phyloP scores from a whole-genome alignment of 2,113 vertebrate genomes.

The Vidua chalybeata region DNA sequence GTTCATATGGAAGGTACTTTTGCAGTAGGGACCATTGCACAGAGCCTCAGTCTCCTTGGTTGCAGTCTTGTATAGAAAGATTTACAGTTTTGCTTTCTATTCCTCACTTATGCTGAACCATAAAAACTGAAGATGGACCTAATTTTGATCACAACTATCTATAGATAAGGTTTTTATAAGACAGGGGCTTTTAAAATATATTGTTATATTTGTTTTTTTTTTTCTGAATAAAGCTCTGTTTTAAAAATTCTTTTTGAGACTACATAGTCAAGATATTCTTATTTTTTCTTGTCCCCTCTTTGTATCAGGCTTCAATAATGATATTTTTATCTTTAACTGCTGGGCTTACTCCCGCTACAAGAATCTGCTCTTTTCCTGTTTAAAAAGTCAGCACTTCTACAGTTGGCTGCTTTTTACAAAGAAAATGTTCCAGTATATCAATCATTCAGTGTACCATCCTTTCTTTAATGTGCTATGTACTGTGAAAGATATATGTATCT shows the following conservation, averaged over 20 bases:
- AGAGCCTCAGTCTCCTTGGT: background rate
- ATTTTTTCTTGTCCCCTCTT: background rate
- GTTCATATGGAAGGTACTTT: background rate
- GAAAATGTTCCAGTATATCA: conserved; percentile 41
- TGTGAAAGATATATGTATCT: conserved; percentile 33
- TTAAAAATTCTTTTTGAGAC: background rate
- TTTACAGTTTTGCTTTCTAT: background rate
- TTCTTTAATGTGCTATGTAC: conserved; percentile 19
- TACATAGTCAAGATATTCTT: background rate
- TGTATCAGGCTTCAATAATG: background rate
- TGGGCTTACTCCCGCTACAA: background rate
- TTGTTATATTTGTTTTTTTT: background rate
- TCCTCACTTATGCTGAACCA: background rate
- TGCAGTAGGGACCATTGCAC: background rate
- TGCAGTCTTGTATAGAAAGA: background rate
- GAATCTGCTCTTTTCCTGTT: conserved; percentile 25
- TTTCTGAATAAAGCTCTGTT: background rate
- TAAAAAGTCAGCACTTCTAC: conserved; percentile 44
- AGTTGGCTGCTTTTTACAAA: conserved; percentile 37
- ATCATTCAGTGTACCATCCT: conserved; percentile 16
- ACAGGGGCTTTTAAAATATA: rapidly evolving
- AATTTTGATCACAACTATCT: background rate
- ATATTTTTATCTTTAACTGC: conserved; percentile 1
- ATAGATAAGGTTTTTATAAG: background rate
- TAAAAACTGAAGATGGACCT: background rate